These are phyloP conservation scores for Embiotoca jacksoni DNA, from an alignment of 2,113 vertebrate genomes.

Conservation along the genomic window DNA sequence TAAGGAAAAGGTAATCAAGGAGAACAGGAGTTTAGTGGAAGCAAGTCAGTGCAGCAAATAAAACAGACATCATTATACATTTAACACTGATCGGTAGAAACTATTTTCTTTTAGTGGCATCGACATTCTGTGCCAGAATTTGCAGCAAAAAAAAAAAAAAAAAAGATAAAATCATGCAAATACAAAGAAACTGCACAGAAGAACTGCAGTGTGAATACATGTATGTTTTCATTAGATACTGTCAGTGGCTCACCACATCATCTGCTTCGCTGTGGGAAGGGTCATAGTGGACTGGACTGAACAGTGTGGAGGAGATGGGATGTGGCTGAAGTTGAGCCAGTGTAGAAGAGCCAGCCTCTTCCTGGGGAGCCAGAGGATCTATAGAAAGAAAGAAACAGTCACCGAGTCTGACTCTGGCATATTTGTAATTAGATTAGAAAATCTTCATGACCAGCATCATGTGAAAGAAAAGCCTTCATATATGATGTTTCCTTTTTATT, in stretches of 20 bases:
- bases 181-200: background rate
- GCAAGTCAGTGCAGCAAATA: background rate
- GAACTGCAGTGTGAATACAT: too few relatives aligned
- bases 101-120: background rate
- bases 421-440: background rate
- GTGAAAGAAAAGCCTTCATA: too few relatives aligned
- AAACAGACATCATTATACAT: background rate
- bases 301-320: slow-evolving; percentile 63
- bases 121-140: background rate
- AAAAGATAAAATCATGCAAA: background rate
- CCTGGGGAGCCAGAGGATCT: slow-evolving; percentile 81
- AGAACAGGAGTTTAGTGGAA: slow-evolving; percentile 17
- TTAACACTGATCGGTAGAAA: background rate
- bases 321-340: slow-evolving; percentile 74
- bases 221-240: background rate
- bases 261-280: slow-evolving; percentile 72
- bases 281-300: slow-evolving; percentile 77
- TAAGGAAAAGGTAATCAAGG: slow-evolving; percentile 71
- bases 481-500: background rate
- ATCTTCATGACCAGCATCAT: background rate
- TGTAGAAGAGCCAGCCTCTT: slow-evolving; percentile 75
- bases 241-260: slow-evolving; percentile 50
- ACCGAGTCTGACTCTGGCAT: background rate
- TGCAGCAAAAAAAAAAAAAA: background rate
- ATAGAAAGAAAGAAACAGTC: slow-evolving; percentile 4